Evolutionary conservation across 2,113 vertebrate genomes (phyloP), one percentile per base, ranked within the genome.

Genomic region (Scatophagus argus): DNA sequence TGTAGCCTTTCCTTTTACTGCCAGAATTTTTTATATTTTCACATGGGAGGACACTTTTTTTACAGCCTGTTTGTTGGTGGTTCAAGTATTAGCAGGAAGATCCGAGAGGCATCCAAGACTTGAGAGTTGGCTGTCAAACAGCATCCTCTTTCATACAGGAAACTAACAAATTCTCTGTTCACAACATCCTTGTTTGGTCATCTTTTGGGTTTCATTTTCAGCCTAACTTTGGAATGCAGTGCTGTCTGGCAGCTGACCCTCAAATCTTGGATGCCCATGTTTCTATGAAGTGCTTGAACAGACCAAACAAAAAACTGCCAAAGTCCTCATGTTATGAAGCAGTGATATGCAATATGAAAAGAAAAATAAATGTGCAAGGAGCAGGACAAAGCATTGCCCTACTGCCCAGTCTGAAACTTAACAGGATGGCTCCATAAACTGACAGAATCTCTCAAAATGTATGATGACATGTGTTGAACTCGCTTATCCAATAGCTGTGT

Each of bases 81-180:
- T 77, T 80, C 43, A 78, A 63, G 39, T 39, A 44, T 17, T 61
- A 52, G n/a, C 16, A 63, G 51, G 58, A 69, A 54, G 55, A 74
- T 72, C 65, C 36, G 36, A 27, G 47, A 79, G 17, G 8, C 56
- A 67, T 56, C 36, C 9, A n/a, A 63, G 9, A 70, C 32, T 69
- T 73, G 29, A 82, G 52, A 77, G 39, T 16, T 75, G 74, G 66
- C 65, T 62, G 27, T 16, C 34, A 14, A 74, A 67, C 59, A 59
- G 31, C 71, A 43, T 75, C 52, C 5, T 21, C 49, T 70, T 69
- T 64, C 17, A 71, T 65, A 23, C 65, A 69, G 61, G 44, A 67
- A 81, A 61, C 38, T 6, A 70, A 43, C 19, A 73, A 63, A 46
- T 65, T 58, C 23, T 41, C 25, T 39, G n/a, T 56, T 74, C 56